A percentile compares a stretch with the other conserved stretches of the same genome.
Conservation (phyloP, 2,113 vertebrate genomes). For the Callorhinus ursinus region DNA sequence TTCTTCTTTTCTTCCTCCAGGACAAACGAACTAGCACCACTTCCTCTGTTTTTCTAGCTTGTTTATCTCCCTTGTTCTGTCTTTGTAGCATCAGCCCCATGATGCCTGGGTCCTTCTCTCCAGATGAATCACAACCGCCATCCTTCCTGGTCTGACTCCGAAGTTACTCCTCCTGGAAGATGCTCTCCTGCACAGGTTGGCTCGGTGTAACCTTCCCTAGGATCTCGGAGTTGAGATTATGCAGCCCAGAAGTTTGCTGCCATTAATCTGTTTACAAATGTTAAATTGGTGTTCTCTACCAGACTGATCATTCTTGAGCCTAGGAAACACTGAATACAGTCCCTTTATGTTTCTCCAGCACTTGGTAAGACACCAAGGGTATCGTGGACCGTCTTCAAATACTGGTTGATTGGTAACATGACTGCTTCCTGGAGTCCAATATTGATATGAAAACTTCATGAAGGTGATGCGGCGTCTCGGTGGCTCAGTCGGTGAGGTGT, state of each 20-base stretch:
- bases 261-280: background rate
- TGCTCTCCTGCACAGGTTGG: fast-evolving
- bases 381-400: fast-evolving
- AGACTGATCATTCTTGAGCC: fast-evolving
- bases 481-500: too few relatives aligned
- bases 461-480: background rate
- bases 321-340: background rate
- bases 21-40: background rate
- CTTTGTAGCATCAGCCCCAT: fast-evolving
- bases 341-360: background rate
- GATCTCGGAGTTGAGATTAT: too few relatives aligned
- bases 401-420: background rate
- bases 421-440: background rate
- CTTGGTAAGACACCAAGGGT: fast-evolving
- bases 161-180: background rate
- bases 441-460: background rate
- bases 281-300: background rate
- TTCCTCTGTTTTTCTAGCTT: background rate
- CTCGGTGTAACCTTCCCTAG: fast-evolving
- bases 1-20: background rate
- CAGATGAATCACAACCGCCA: fast-evolving
- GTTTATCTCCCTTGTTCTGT: background rate
- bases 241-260: fast-evolving
- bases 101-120: background rate
- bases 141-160: background rate